Evolutionary conservation across 2,888 invertebrate species (phyloP).

Genomic region (Phytoseiulus persimilis): DNA sequence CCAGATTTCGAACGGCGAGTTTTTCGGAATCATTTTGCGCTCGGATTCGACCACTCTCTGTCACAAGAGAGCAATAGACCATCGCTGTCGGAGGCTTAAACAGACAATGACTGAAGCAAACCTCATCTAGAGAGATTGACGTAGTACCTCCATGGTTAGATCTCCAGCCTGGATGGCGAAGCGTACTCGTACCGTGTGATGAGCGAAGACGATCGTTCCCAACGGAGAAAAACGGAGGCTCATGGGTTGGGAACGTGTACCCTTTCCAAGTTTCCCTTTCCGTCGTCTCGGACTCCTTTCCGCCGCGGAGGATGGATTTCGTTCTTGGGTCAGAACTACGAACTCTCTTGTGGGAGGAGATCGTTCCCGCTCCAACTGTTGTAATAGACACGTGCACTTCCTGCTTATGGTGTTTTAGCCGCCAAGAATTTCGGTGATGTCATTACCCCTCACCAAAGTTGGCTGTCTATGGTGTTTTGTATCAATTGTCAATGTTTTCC

Average conservation of each 20-base stretch:
- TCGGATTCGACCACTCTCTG: too few relatives aligned
- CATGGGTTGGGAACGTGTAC: neutral
- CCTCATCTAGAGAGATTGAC: too few relatives aligned
- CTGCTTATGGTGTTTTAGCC: neutral
- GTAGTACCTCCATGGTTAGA: too few relatives aligned
- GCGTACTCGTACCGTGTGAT: too few relatives aligned
- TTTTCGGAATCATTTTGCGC: too few relatives aligned
- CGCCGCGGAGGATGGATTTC: neutral
- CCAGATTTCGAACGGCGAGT: too few relatives aligned
- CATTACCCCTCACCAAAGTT: constrained; percentile 8
- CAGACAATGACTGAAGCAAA: too few relatives aligned
- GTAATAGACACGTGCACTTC: neutral
- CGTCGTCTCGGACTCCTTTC: neutral
- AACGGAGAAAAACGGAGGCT: neutral
- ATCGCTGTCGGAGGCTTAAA: too few relatives aligned
- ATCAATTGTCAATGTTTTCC: constrained; percentile 10
- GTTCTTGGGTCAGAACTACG: neutral
- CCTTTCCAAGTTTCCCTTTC: neutral
- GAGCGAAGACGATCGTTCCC: too few relatives aligned
- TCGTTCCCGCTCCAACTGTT: neutral
- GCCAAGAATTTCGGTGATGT: neutral
- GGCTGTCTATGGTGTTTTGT: constrained; percentile 33
- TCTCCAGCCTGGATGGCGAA: too few relatives aligned
- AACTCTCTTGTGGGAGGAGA: neutral
- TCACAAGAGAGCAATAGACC: too few relatives aligned